These are phyloP conservation scores for Bombus confusus DNA, from an alignment of 1,140 invertebrate genomes.

Conservation along the genomic window DNA sequence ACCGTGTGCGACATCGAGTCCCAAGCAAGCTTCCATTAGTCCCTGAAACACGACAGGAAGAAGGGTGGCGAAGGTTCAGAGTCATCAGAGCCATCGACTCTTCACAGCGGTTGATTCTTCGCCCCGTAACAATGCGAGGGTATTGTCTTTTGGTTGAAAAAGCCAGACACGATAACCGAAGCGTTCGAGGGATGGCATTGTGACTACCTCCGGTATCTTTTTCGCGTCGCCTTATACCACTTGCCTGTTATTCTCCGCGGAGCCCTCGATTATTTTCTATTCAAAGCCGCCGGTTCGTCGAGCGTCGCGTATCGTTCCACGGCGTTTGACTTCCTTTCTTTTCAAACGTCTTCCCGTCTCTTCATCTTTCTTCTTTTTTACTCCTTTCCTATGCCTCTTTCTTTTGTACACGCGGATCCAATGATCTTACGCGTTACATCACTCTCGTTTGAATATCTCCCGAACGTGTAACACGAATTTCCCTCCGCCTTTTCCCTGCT, in stretches of 20 bases:
- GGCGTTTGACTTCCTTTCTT: slow-evolving; percentile 22
- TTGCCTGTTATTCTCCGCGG: slow-evolving; percentile 41
- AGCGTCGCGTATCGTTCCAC: slow-evolving; percentile 28
- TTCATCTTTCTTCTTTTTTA: too few species aligned
- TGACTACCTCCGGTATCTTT: slow-evolving; percentile 15
- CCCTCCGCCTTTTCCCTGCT: too few species aligned
- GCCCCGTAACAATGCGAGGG: not conserved
- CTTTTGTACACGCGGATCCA: not conserved
- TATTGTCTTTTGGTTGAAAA: slow-evolving; percentile 40
- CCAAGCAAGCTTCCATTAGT: too few species aligned
- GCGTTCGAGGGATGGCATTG: not conserved
- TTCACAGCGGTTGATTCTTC: slow-evolving; percentile 31
- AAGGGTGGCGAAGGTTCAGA: not conserved
- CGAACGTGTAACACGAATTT: not conserved
- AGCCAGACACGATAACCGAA: not conserved
- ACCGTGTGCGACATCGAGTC: too few species aligned
- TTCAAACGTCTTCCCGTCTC: slow-evolving; percentile 4
- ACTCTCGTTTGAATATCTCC: slow-evolving; percentile 1
- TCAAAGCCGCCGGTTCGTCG: slow-evolving; percentile 1
- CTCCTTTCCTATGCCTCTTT: not conserved
- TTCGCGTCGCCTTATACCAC: slow-evolving; percentile 23
- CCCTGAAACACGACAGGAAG: not conserved
- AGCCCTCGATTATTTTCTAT: slow-evolving; percentile 46
- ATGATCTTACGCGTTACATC: not conserved
- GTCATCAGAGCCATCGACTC: not conserved